Base-by-base conservation (phyloP, 2,797 vertebrate genomes). In the Triplophysa bombifrons region DNA sequence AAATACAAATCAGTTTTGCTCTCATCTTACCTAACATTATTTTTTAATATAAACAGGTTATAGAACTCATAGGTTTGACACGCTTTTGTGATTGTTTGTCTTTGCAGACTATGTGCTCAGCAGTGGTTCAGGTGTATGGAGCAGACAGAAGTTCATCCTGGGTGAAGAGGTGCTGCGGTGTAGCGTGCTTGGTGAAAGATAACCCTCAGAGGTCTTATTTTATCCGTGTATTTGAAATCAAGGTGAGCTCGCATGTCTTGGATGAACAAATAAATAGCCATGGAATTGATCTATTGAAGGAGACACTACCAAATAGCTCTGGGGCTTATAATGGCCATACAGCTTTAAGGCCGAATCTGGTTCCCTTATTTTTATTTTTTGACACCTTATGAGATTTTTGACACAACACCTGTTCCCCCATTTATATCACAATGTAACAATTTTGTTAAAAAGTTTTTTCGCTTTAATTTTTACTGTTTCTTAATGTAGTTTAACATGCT, bases 181-280 rank as follows among this genome's bases (percentile, higher is more conserved):
- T 99, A 82, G 96, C 95, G 85, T 99, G 97, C 87, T 92, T 99
- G 88, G 95, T 99, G 87, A 99, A 99, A 91, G 98, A 99, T 95
- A 99, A 98, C 94, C 96, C 96, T 0, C 96, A 95, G 91, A 96
- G 97, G 88, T 99, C 97, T 1, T 99, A 99, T 93, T 99, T 95
- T 93, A 96, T 99, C 91, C 93, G 97, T 86, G 95, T 98, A 89
- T 97, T 96, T 85, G 97, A 98, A 91, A 97, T 98, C 87, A 99
- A 97, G 95, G 98, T 99, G 87, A 95, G 93, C 12, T 84, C 9
- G 3, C 8, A 2, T 56, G n/a, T 25, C 14, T 17, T 48, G 34
- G 27, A 55, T 55, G 10, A 64, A 53, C 13, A 64, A 41, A 75
- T 65, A 50, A 50, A 34, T 2, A 46, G 44, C 44, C 12, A 50